These are phyloP conservation scores for Drosophila demipolita DNA, from an alignment of 2,888 invertebrate species.

Conservation along the genomic window DNA sequence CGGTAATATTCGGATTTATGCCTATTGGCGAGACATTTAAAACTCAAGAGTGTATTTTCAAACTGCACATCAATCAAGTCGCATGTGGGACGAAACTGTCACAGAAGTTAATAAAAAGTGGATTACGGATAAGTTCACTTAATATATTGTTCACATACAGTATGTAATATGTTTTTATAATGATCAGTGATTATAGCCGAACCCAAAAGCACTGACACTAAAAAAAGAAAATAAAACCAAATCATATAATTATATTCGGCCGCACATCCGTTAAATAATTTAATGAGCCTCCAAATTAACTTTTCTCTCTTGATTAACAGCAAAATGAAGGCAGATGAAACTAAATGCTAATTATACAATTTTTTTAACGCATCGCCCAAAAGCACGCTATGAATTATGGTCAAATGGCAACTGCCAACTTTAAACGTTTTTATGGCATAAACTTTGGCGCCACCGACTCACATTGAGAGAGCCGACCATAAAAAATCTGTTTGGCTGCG, in stretches of 20 bases:
- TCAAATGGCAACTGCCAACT: constrained; percentile 44
- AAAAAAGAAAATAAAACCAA: not conserved
- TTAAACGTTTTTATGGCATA: constrained; percentile 59
- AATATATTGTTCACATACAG: not conserved
- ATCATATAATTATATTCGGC: constrained; percentile 29
- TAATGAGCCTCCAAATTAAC: constrained; percentile 59
- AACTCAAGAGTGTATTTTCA: constrained; percentile 12
- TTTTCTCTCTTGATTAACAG: constrained; percentile 50
- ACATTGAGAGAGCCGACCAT: constrained; percentile 13
- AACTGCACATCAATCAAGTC: constrained; percentile 40
- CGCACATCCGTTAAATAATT: constrained; percentile 65
- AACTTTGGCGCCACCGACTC: constrained; percentile 33
- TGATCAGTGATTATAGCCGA: constrained; percentile 41
- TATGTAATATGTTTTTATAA: constrained; percentile 24
- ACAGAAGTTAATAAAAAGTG: constrained; percentile 23
- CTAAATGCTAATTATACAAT: constrained; percentile 66
- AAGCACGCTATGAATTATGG: constrained; percentile 67
- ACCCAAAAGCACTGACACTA: constrained; percentile 4
- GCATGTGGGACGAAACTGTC: not conserved
- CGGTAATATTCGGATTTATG: not conserved
- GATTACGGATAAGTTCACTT: not conserved
- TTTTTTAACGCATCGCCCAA: constrained; percentile 36
- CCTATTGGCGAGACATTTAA: constrained; percentile 14
- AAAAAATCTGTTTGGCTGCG: constrained; percentile 28
- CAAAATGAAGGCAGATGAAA: constrained; percentile 25